Evolutionary conservation across 2,797 vertebrate genomes (phyloP).

Genomic region (Lagocephalus sceleratus): DNA sequence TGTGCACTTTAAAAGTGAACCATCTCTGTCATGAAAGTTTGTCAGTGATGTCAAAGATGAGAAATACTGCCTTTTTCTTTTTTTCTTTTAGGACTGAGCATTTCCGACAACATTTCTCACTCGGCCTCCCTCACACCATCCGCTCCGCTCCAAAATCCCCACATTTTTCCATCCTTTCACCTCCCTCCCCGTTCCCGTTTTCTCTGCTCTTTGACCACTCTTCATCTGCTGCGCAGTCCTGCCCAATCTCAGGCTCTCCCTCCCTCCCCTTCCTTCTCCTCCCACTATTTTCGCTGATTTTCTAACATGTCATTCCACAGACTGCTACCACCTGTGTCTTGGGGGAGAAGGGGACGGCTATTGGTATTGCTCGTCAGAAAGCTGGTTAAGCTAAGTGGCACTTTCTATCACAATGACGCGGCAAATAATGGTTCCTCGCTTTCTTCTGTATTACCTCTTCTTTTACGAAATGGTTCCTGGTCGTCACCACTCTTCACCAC

Average conservation of each 20-base stretch:
- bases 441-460: constrained; percentile 49
- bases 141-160: constrained; percentile 70
- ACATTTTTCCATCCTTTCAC: constrained; percentile 66
- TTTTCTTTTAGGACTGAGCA: constrained; percentile 57
- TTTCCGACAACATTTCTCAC: constrained; percentile 76
- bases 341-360: constrained; percentile 28
- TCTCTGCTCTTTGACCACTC: constrained; percentile 44
- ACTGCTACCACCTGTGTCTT: constrained; percentile 63
- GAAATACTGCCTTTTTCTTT: constrained; percentile 70
- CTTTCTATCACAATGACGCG: constrained; percentile 57
- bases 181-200: constrained; percentile 35
- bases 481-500: neutral
- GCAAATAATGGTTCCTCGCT: constrained; percentile 46
- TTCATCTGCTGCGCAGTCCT: constrained; percentile 44
- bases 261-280: constrained; percentile 14
- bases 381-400: constrained; percentile 73
- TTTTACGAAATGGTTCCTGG: constrained; percentile 31
- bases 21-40: constrained; percentile 60
- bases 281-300: constrained; percentile 54
- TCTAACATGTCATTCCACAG: constrained; percentile 51
- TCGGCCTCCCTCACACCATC: constrained; percentile 66
- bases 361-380: constrained; percentile 50
- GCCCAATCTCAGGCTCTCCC: constrained; percentile 43
- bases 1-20: constrained; percentile 46
- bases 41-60: constrained; percentile 73